A percentile compares a stretch with the other conserved stretches of the same genome.
phyloP scores from a whole-genome alignment of 2,888 invertebrate genomes.

The Cheilosia impressa region DNA sequence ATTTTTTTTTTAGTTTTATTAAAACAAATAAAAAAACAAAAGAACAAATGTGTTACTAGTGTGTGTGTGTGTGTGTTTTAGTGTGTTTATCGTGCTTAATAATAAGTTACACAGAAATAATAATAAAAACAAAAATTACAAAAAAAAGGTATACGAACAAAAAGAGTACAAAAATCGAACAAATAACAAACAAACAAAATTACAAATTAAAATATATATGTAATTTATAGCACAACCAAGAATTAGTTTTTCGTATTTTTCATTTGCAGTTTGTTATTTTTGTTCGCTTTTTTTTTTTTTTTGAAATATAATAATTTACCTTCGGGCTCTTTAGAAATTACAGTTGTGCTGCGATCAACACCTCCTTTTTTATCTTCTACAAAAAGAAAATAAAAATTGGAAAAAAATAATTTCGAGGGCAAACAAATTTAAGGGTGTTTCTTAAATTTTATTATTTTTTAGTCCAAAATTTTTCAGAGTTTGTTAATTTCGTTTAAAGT shows the following conservation, averaged over 20 bases:
- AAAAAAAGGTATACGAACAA: slow-evolving; percentile 1
- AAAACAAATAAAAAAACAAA: slow-evolving; percentile 33
- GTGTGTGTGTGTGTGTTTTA: slow-evolving; percentile 46
- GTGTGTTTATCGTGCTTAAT: slow-evolving; percentile 47
- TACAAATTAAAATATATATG: slow-evolving; percentile 9
- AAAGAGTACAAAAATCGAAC: slow-evolving; percentile 35
- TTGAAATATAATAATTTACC: slow-evolving; percentile 82
- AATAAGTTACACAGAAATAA: slow-evolving; percentile 30
- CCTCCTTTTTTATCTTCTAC: slow-evolving; percentile 96
- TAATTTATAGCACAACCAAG: background rate
- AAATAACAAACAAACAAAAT: slow-evolving; percentile 50
- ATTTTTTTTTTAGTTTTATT: slow-evolving; percentile 21
- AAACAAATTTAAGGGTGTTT: slow-evolving; percentile 69
- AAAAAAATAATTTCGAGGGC: slow-evolving; percentile 76
- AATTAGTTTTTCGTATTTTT: background rate
- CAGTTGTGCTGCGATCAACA: slow-evolving; percentile 96
- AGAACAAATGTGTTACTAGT: slow-evolving; percentile 44
- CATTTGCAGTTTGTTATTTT: slow-evolving; percentile 46
- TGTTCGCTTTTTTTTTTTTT: slow-evolving; percentile 54
- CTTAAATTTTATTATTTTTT: slow-evolving; percentile 43
- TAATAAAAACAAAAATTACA: slow-evolving; percentile 16
- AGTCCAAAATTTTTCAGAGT: slow-evolving; percentile 39
- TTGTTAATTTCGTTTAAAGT: slow-evolving; percentile 43
- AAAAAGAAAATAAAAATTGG: slow-evolving; percentile 78
- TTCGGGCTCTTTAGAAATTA: slow-evolving; percentile 96